Percentiles rank a stretch among this genome's conserved stretches.
These are phyloP conservation scores for Apis laboriosa DNA, from an alignment of 1,140 invertebrate genomes.

Conservation along the genomic window DNA sequence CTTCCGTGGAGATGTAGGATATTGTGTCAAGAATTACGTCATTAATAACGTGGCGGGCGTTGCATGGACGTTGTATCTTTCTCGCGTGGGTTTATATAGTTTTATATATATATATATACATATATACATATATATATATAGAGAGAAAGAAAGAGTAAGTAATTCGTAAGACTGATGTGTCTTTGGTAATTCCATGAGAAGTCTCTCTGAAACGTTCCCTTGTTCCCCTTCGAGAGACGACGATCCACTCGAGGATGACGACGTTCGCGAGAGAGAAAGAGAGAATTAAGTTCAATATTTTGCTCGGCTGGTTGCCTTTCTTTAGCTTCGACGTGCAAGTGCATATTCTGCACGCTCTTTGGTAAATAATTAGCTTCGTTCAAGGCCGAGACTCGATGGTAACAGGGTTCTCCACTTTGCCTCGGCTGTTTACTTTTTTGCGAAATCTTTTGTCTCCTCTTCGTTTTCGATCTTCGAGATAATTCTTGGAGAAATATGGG, in stretches of 20 bases:
- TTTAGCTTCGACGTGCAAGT: neutral
- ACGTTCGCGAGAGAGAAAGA: neutral
- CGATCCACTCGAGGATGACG: neutral
- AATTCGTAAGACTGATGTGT: neutral
- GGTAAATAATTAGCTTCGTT: constrained; percentile 42
- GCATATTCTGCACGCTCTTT: neutral
- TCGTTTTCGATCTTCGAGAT: too few relatives aligned
- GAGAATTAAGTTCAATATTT: constrained; percentile 18
- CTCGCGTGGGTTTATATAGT: constrained; percentile 5
- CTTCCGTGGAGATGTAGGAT: constrained; percentile 30
- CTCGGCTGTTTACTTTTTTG: constrained; percentile 2
- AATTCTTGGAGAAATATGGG: neutral
- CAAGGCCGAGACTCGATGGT: constrained; percentile 31
- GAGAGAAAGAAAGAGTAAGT: neutral
- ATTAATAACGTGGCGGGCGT: constrained; percentile 32
- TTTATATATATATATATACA: too few relatives aligned
- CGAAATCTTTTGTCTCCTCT: constrained; percentile 29
- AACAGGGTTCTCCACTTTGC: constrained; percentile 45
- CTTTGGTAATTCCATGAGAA: neutral
- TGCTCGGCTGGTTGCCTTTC: neutral
- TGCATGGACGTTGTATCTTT: neutral
- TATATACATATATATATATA: too few relatives aligned
- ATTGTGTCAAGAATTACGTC: constrained; percentile 48
- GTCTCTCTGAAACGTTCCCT: neutral
- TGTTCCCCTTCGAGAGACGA: too few relatives aligned